A percentile compares a stretch with the other conserved stretches of the same genome.
Conservation (phyloP, 2,888 invertebrate genomes). For the Oxyteleia sp. region DNA sequence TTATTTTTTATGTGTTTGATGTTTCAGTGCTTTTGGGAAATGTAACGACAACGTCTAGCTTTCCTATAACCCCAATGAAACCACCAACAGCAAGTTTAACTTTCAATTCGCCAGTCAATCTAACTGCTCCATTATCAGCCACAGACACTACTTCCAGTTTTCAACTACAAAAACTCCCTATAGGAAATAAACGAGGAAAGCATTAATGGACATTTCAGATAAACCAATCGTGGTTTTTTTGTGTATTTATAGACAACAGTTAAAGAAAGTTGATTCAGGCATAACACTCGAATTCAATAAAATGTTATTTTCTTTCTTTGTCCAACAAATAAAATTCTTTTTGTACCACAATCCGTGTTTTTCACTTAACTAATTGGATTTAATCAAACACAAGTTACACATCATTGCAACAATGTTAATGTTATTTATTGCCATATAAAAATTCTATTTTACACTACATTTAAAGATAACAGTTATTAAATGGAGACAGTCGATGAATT, state of each 20-base stretch:
- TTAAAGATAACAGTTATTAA: no score
- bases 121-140: slow-evolving; percentile 83
- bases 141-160: slow-evolving; percentile 87
- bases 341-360: no score
- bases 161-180: slow-evolving; percentile 92
- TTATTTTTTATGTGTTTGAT: not conserved
- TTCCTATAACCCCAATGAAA: slow-evolving; percentile 81
- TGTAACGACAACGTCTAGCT: slow-evolving; percentile 80
- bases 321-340: no score
- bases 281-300: no score
- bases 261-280: no score
- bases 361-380: no score
- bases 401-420: no score
- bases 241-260: slow-evolving; percentile 32
- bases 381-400: no score
- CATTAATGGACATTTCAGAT: slow-evolving; percentile 88
- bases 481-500: no score
- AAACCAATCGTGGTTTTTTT: not conserved
- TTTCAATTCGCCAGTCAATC: slow-evolving; percentile 85
- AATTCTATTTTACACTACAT: no score
- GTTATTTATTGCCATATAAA: no score
- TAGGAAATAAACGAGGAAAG: slow-evolving; percentile 91
- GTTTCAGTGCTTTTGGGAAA: slow-evolving; percentile 83
- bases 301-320: no score
- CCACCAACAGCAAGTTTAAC: slow-evolving; percentile 85